phyloP scores from a whole-genome alignment of 2,113 vertebrate genomes.

The Rynchops niger region DNA sequence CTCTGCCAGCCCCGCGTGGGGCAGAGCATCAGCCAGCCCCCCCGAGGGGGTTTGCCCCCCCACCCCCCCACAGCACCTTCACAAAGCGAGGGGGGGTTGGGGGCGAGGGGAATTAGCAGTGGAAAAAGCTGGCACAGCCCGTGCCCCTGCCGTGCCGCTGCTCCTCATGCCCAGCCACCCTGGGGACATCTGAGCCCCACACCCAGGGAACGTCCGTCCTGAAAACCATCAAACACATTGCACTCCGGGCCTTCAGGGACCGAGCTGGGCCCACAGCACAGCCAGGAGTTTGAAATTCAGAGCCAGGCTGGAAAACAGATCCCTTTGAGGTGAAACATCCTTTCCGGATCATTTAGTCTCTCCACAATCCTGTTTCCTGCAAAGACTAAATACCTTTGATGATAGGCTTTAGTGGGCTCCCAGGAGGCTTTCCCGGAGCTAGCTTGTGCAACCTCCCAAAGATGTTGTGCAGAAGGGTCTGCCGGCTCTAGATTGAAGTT shows the following conservation, averaged over 20 bases:
- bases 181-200: fast-evolving
- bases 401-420: neutral
- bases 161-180: neutral
- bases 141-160: fast-evolving
- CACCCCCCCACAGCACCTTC: fast-evolving
- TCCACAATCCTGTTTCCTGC: neutral
- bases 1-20: fast-evolving
- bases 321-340: constrained; percentile 3
- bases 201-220: fast-evolving
- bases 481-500: neutral
- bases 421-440: neutral
- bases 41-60: neutral
- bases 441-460: neutral
- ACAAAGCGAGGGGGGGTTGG: fast-evolving
- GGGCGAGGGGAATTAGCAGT: fast-evolving
- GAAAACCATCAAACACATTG: fast-evolving
- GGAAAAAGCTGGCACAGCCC: neutral
- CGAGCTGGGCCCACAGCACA: fast-evolving
- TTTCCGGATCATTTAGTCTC: neutral
- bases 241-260: neutral
- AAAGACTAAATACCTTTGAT: neutral
- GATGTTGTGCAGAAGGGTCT: neutral
- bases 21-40: neutral
- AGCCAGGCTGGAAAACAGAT: neutral
- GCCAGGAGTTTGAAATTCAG: neutral